These are phyloP conservation scores for Chamaetylas fuelleborni DNA, from an alignment of 2,113 vertebrate genomes.

Conservation along the genomic window DNA sequence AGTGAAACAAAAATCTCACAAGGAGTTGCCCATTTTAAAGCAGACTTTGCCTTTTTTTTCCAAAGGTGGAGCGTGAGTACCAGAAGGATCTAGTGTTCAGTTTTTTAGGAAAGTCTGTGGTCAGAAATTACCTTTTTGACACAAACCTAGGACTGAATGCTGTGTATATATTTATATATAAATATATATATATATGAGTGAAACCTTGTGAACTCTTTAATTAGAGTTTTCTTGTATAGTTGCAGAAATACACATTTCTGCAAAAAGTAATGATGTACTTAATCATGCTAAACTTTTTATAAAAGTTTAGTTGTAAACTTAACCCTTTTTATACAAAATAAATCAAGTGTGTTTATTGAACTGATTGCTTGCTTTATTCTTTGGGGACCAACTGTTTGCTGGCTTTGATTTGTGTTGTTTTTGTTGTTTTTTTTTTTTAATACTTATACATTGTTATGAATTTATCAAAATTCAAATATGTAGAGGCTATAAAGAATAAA, in stretches of 20 bases:
- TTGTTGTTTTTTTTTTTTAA: slow-evolving; percentile 4
- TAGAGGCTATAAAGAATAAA: slow-evolving; percentile 76
- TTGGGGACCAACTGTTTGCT: slow-evolving; percentile 66
- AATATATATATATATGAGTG: slow-evolving; percentile 82
- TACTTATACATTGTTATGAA: slow-evolving; percentile 14
- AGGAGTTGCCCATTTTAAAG: slow-evolving; percentile 79
- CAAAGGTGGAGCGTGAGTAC: slow-evolving; percentile 93
- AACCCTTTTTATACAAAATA: slow-evolving; percentile 98
- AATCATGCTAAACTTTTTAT: slow-evolving; percentile 99
- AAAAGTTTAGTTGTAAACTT: slow-evolving; percentile 99
- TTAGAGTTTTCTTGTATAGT: slow-evolving; percentile 96
- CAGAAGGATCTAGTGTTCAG: slow-evolving; percentile 86
- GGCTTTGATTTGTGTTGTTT: slow-evolving; percentile 52
- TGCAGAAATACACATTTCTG: slow-evolving; percentile 93
- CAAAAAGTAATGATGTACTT: slow-evolving; percentile 97
- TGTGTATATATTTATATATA: slow-evolving; percentile 87
- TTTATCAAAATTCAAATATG: slow-evolving; percentile 48
- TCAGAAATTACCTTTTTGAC: slow-evolving; percentile 86
- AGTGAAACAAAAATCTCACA: slow-evolving; percentile 79
- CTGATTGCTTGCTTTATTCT: slow-evolving; percentile 76
- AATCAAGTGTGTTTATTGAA: slow-evolving; percentile 93
- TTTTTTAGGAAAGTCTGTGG: slow-evolving; percentile 88
- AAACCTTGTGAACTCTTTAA: slow-evolving; percentile 91
- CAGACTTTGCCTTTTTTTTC: slow-evolving; percentile 90
- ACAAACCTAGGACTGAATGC: slow-evolving; percentile 89